These are phyloP conservation scores for Odontesthes bonariensis DNA, from an alignment of 2,113 vertebrate genomes.

Conservation along the genomic window DNA sequence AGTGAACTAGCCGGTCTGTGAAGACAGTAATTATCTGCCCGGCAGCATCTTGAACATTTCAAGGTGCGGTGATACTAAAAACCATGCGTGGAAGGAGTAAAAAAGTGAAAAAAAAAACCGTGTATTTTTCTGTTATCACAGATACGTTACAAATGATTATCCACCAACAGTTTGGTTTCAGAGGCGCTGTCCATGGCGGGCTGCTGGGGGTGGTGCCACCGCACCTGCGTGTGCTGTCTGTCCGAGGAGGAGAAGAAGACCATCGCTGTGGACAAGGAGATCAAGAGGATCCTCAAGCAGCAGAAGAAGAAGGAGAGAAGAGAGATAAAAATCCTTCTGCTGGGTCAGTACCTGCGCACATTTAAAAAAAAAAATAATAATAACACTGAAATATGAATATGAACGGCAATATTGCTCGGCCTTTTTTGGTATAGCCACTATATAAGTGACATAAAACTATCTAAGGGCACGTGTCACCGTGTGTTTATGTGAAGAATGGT, in stretches of 20 bases:
- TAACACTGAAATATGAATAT: too few species aligned
- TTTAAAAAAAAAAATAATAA: too few species aligned
- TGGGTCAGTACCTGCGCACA: slow-evolving; percentile 81
- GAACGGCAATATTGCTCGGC: slow-evolving; percentile 10
- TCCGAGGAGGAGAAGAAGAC: slow-evolving; percentile 85
- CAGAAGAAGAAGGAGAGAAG: slow-evolving; percentile 85
- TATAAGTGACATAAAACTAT: slow-evolving; percentile 28
- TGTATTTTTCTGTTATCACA: slow-evolving; percentile 15
- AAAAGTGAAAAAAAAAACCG: neutral
- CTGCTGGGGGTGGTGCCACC: slow-evolving; percentile 70
- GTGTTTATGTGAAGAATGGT: slow-evolving; percentile 47
- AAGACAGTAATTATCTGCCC: neutral
- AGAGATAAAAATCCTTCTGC: slow-evolving; percentile 89
- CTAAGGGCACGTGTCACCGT: slow-evolving; percentile 54
- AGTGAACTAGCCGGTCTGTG: too few species aligned
- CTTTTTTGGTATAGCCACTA: slow-evolving; percentile 52
- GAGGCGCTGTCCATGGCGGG: slow-evolving; percentile 69
- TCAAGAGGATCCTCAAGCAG: slow-evolving; percentile 82
- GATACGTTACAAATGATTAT: slow-evolving; percentile 1
- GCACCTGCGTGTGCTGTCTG: slow-evolving; percentile 83
- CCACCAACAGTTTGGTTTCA: slow-evolving; percentile 26
- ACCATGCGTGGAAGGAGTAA: too few species aligned
- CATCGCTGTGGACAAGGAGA: slow-evolving; percentile 85
- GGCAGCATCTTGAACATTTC: neutral
- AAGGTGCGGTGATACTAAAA: neutral